Evolutionary conservation across 1,140 invertebrate species (phyloP), one percentile per base, ranked within the genome.

Genomic region (Brachionus plicatilis): DNA sequence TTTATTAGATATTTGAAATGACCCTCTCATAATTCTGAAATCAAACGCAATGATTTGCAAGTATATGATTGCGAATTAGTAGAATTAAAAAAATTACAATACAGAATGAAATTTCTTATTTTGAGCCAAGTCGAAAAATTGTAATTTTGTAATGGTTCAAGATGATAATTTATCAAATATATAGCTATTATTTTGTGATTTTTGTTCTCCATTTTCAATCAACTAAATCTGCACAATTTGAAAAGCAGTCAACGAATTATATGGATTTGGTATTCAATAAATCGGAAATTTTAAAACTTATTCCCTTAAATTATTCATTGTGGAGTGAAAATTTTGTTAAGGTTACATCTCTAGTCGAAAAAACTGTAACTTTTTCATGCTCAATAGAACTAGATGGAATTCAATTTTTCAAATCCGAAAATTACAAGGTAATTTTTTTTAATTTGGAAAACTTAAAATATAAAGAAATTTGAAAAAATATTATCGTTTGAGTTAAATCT

Each of bases 341-440:
- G 17, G 27, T 82, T 29, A 43, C 53, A 11, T 47, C 79, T 20
- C 24, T 82, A 20, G 53, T 60, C 17, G 53, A 65, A 2, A 82
- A 82, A 65, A 65, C 79, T 24, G 24, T 68, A 24, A 66, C 53
- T 17, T 65, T 82, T 11, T 66, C 53, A 11, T 82, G 79, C 33
- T 65, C 79, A 24, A 82, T 82, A 20, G 65, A 82, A 12, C 33
- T 82, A 17, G 79, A 82, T 47, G 79, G 53, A 7, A 82, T 65
- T 43, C 8, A 82, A n/a, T 82, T 82, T 82, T 65, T 43, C 1
- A 82, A 82, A 47, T 65, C 50, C 0, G 53, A 82, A 33, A 68
- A 82, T 17, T 82, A 82, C 12, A 60, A 68, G 20, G 79, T 82
- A 65, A 45, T n/a, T 41, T 20, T 41, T 72, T 68, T 12, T 24